Evolutionary conservation across 2,797 vertebrate genomes (phyloP), one percentile per base, ranked within the genome.

Genomic region (Synaphobranchus kaupii): DNA sequence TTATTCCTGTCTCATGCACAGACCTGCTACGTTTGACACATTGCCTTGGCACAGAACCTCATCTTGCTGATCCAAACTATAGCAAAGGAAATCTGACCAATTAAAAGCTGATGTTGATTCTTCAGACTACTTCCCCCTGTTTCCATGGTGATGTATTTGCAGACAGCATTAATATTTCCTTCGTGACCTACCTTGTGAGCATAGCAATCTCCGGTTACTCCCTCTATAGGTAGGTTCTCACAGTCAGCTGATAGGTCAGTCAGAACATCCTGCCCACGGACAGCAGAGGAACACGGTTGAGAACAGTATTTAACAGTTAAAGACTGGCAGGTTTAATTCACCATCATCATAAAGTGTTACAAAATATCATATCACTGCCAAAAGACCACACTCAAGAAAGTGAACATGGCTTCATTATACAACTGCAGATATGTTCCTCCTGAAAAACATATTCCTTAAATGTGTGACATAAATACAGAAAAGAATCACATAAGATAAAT

Each of bases 211-310:
- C 98, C 97, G 0, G 96, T 92, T 78, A 98, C 96, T 0, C 96
- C 96, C 31, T 97, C 98, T 8, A 98, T 90, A 0, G 96, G 94
- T 84, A 99, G 90, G 92, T 96, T 95, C 91, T 99, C 98, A 1
- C 97, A 98, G 25, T 99, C 98, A 0, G 98, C 97, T 0, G 98
- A 99, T 84, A 99, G 96, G 86, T 99, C 99, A 0, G 99, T 99
- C 73, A 99, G 95, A 80, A 96, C 94, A 28, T 99, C 99, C 99
- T 99, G 91, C 85, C 90, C 44, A 88, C 60, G 84, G 52, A 83
- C 25, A 86, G 2, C 60, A 6, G 8, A 78, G 22, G 20, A 68
- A 56, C 0, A 31, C 13, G 17, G 66, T 31, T 48, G 15, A 52
- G 39, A 28, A 58, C 13, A 58, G 50, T 15, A n/a, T 5, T 15